These are phyloP conservation scores for Tenthredo mesomela DNA, from an alignment of 2,888 invertebrate species.

Conservation along the genomic window DNA sequence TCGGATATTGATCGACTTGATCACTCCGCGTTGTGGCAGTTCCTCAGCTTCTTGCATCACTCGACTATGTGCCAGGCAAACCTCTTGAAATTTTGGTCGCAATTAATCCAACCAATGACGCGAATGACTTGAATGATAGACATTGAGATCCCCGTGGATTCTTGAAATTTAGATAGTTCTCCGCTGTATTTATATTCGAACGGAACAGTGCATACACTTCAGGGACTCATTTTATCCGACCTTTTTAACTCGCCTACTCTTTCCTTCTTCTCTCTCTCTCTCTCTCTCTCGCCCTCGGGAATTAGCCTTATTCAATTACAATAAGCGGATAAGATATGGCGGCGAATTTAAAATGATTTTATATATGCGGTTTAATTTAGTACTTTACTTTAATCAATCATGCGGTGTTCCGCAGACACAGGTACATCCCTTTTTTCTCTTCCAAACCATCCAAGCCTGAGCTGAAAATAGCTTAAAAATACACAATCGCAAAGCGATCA, in stretches of 20 bases:
- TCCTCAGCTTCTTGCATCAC: neutral
- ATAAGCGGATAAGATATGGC: constrained; percentile 19
- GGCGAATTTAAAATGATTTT: neutral
- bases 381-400: constrained; percentile 5
- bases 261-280: neutral
- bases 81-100: neutral
- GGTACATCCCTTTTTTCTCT: neutral
- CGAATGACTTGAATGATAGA: neutral
- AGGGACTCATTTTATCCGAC: neutral
- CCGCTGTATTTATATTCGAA: neutral
- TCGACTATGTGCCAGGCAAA: neutral
- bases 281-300: neutral
- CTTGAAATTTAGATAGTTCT: neutral
- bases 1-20: neutral
- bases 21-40: neutral
- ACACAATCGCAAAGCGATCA: constrained; percentile 32
- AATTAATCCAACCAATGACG: constrained; percentile 9
- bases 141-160: neutral
- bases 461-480: neutral
- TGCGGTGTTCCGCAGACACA: neutral
- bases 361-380: neutral
- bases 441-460: neutral
- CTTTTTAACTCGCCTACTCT: neutral
- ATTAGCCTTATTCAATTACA: constrained; percentile 28
- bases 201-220: neutral